Conservation (phyloP, 2,888 invertebrate genomes). For the Metopia argyrocephala region DNA sequence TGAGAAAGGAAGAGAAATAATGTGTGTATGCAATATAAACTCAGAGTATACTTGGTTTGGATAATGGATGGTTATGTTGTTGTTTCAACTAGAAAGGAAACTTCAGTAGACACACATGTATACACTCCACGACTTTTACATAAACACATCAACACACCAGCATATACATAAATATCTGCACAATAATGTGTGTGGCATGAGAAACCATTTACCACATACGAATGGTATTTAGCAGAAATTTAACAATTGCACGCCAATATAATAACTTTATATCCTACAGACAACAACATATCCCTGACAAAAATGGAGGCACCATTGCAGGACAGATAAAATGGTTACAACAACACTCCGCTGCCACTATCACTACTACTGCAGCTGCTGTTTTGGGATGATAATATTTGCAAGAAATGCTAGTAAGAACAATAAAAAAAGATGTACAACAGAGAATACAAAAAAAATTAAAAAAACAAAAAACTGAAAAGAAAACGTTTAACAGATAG, state of each 20-base stretch:
- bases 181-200: constrained; percentile 5
- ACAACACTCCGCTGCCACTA: not conserved
- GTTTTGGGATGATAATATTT: constrained; percentile 14
- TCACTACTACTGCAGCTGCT: not conserved
- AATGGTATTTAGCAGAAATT: constrained; percentile 52
- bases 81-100: not conserved
- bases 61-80: not conserved
- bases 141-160: not conserved
- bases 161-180: not conserved
- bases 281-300: not conserved
- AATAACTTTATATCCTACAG: constrained; percentile 19
- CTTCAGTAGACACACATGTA: not conserved
- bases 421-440: constrained; percentile 4
- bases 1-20: no score
- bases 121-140: not conserved
- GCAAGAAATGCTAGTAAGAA: constrained; percentile 38
- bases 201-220: constrained; percentile 35
- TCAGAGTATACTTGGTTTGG: constrained; percentile 8
- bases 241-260: constrained; percentile 45
- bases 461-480: not conserved
- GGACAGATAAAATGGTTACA: not conserved
- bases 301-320: not conserved
- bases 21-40: no score
- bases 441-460: not conserved
- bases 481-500: constrained; percentile 2